Conservation (phyloP, 2,797 vertebrate species). For the Carcharodon carcharias region DNA sequence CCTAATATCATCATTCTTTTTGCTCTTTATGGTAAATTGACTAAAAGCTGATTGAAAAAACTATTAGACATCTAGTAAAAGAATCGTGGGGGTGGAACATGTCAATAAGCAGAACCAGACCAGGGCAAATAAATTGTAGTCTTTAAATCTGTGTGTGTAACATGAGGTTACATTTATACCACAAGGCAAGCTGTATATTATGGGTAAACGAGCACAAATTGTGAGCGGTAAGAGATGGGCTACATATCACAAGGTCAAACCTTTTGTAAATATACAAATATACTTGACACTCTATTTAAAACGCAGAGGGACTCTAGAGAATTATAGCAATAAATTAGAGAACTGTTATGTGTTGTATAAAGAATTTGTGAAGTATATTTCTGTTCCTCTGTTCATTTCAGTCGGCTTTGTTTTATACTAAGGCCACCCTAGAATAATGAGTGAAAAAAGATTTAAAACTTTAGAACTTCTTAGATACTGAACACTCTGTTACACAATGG, state of each 20-base stretch:
- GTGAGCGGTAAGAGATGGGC: conserved; percentile 8
- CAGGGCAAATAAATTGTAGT: conserved; percentile 13
- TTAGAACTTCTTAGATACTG: conserved; percentile 32
- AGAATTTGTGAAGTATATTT: conserved; percentile 36
- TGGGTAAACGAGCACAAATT: conserved; percentile 30
- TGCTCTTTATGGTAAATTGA: conserved; percentile 13
- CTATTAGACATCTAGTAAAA: not conserved
- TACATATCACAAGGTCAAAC: conserved; percentile 32
- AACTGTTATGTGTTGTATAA: conserved; percentile 37
- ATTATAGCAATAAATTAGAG: conserved; percentile 38
- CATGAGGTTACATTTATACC: conserved; percentile 16
- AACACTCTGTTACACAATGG: conserved; percentile 33
- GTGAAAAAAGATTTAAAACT: not conserved
- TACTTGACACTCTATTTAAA: conserved; percentile 38
- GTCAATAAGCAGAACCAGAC: conserved; percentile 7
- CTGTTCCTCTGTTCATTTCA: conserved; percentile 36
- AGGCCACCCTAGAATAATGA: conserved; percentile 36
- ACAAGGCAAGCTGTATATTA: conserved; percentile 31
- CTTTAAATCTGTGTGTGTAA: not conserved
- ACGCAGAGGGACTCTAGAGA: conserved; percentile 36
- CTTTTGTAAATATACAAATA: conserved; percentile 36
- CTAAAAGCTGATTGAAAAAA: conserved; percentile 24
- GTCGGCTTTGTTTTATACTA: conserved; percentile 31
- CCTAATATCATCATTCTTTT: conserved; percentile 5
- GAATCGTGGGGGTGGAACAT: not conserved